Evolutionary conservation across 2,888 invertebrate species (phyloP), one percentile per base, ranked within the genome.

Genomic region (Himalopsyche japonica): DNA sequence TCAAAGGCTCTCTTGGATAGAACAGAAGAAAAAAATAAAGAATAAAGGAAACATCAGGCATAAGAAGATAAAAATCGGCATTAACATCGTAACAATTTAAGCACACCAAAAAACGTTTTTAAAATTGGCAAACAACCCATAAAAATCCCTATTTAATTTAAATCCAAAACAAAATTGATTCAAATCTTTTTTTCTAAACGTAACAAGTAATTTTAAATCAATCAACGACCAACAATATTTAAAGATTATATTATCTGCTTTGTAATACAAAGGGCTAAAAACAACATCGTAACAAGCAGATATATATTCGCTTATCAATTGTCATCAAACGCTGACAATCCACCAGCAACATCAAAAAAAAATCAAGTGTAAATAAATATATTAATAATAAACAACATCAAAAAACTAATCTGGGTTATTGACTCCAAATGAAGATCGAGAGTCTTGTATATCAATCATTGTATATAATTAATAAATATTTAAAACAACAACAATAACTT

Each of bases 11-110:
- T 77, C 81, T 47, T 76, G 37, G 79, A 79, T 30, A 43, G 48
- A 70, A 47, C 76, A 80, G 76, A 80, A 24, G 34, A 48, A 27
- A 8, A 80, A 15, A 12, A 70, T 80, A 24, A 57, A 85, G 47
- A 18, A 82, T 34, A 49, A 57, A 57, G 80, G 85, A 47, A 86
- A 83, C 86, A 86, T 81, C 86, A 43, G 85, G 86, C 85, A 84
- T 79, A 85, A 83, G 85, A 85, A 81, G 70, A 64, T 78, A 49
- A 48, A 82, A 85, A 82, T 81, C 64, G 79, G 78, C 81, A 79
- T 18, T 43, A 80, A 80, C 80, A 83, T 83, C 78, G 49, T 79
- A 83, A 79, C 70, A 84, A 79, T 27, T 24, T 27, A 81, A 83
- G 81, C 80, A 83, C 83, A 83, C 81, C 80, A 77, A 34, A 77